Evolutionary conservation across 1,140 invertebrate species (phyloP).

Genomic region (Heliconius himera): DNA sequence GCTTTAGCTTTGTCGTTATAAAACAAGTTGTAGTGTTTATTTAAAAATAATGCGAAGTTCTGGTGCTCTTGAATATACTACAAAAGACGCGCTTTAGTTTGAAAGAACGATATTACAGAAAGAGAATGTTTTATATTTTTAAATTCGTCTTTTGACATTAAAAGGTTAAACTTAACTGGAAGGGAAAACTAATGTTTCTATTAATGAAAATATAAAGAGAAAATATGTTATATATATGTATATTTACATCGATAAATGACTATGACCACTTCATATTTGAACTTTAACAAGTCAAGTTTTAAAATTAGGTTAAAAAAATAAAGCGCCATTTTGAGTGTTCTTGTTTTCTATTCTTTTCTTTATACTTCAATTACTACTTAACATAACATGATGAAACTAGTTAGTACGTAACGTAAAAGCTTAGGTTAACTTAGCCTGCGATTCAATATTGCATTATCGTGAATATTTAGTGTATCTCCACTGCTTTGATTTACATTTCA

Average conservation of each 20-base stretch:
- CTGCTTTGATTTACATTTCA: neutral
- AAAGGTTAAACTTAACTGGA: neutral
- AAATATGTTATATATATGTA: neutral
- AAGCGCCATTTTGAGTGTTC: too few species aligned
- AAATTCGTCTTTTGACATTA: slow-evolving; percentile 1
- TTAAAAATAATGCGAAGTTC: slow-evolving; percentile 27
- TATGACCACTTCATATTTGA: too few species aligned
- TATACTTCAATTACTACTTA: too few species aligned
- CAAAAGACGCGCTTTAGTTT: slow-evolving; percentile 20
- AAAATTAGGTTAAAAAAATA: too few species aligned
- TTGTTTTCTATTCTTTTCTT: too few species aligned
- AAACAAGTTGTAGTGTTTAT: slow-evolving; percentile 25
- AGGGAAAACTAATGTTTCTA: neutral
- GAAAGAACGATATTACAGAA: slow-evolving; percentile 17
- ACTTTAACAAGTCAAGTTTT: too few species aligned
- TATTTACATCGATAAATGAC: too few species aligned
- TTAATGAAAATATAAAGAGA: neutral
- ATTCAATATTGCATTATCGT: neutral
- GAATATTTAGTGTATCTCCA: neutral
- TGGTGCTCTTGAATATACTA: slow-evolving; percentile 14
- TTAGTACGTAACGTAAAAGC: neutral
- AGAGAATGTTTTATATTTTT: slow-evolving; percentile 19
- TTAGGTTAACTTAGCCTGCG: neutral
- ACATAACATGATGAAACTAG: too few species aligned
- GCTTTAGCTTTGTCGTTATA: slow-evolving; percentile 18